phyloP scores from a whole-genome alignment of 2,113 vertebrate species.

The Neolamprologus brichardi region DNA sequence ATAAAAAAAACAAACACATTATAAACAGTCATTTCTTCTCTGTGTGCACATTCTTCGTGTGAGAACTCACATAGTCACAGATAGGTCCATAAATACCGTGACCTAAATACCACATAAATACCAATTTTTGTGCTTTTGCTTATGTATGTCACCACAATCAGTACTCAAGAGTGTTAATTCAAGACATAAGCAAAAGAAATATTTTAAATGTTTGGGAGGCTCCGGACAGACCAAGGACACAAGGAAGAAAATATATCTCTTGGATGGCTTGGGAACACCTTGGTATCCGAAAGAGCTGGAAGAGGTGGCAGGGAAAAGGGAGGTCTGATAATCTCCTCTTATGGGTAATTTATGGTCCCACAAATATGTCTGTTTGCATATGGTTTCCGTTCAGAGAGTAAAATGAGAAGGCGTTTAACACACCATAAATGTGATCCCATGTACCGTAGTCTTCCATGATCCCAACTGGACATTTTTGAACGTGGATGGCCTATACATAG shows the following conservation, averaged over 20 bases:
- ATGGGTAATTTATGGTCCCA: not conserved
- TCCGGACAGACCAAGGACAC: not conserved
- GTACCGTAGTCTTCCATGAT: not conserved
- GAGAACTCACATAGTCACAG: not conserved
- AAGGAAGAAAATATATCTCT: not conserved
- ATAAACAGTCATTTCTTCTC: not conserved
- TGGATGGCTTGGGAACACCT: not conserved
- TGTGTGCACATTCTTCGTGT: not conserved
- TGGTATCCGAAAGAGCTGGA: not conserved
- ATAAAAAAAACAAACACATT: not conserved
- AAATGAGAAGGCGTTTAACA: not conserved
- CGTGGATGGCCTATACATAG: not conserved
- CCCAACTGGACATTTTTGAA: not conserved
- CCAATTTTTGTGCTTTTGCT: not conserved
- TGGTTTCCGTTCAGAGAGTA: rapidly evolving
- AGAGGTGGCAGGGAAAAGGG: not conserved
- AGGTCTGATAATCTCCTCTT: not conserved
- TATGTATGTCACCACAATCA: not conserved
- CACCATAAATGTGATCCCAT: not conserved
- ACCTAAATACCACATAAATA: not conserved
- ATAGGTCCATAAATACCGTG: not conserved
- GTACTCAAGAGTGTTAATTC: not conserved
- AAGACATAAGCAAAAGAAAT: not conserved
- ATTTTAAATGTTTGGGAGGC: not conserved
- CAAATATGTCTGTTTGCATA: not conserved